A percentile compares a stretch with the other conserved stretches of the same genome.
phyloP scores from a whole-genome alignment of 2,113 vertebrate genomes.

The Xiphophorus hellerii region DNA sequence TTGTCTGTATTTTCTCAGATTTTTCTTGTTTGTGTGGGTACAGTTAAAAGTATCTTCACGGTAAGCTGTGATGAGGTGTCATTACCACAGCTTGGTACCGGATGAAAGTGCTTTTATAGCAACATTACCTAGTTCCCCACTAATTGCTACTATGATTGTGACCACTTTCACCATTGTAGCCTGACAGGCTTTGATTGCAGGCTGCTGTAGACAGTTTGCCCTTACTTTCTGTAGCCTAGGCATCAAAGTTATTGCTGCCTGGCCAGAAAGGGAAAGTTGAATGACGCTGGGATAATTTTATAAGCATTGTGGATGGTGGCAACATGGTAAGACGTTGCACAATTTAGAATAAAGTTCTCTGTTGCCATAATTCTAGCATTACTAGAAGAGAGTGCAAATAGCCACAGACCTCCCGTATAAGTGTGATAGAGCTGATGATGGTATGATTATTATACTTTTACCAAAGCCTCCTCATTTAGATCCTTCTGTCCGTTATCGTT shows the following conservation, averaged over 20 bases:
- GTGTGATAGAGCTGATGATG: conserved; percentile 17
- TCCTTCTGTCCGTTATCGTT: conserved; percentile 24
- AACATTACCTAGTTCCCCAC: neutral
- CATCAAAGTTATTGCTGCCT: neutral
- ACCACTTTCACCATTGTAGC: conserved; percentile 11
- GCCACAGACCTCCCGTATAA: neutral
- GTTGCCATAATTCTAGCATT: neutral
- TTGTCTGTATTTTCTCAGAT: neutral
- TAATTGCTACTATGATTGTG: conserved; percentile 15
- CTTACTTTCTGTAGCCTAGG: neutral
- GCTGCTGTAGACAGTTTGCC: neutral
- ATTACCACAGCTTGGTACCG: conserved; percentile 4
- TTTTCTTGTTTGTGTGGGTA: neutral
- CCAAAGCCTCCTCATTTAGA: conserved; percentile 16
- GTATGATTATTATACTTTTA: conserved; percentile 20
- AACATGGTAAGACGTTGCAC: neutral
- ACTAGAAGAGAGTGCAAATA: no score
- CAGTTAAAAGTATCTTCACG: neutral
- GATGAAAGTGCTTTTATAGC: neutral
- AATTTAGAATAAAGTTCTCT: neutral
- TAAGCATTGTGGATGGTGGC: neutral
- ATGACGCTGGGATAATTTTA: neutral
- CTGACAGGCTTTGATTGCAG: conserved; percentile 25
- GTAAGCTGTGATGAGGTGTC: neutral
- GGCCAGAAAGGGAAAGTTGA: conserved; percentile 1